Evolutionary conservation across 1,140 invertebrate genomes (phyloP), one percentile per base, ranked within the genome.

Genomic region (Lerema accius): DNA sequence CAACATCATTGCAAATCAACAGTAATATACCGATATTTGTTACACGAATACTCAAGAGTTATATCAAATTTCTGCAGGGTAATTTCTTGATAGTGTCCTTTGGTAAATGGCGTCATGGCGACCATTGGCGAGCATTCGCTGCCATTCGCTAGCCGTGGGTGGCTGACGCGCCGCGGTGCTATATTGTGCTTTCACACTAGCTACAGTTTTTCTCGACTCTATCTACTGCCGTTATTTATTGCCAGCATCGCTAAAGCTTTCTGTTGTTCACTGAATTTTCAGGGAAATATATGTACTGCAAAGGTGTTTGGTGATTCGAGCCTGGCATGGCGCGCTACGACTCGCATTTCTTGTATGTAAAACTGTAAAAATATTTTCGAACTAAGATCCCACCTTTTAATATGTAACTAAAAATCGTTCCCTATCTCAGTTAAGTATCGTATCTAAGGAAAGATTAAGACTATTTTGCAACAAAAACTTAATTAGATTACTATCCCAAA

Each of bases 91-190:
- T 13, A 40, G n/a, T 48, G n/a, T 51, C 49, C 49, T 4, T n/a
- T n/a, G 9, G 19, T 40, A 40, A 9, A 1, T 9, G 4, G 15
- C 9, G 1, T 37, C 11, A n/a, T 55, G 51, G 51, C 48, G 39
- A n/a, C 59, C 28, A 11, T 67, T 40, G 55, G 37, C 58, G 51
- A 32, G 58, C 28, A 43, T 39, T 56, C 23, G 40, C 43, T 56
- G 40, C 23, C 53, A 42, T 19, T 56, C 46, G 14, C 14, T 50
- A 40, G 53, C 26, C 59, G 71, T 65, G 65, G 46, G 48, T 50
- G 63, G 62, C 65, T 69, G 60, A 64, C 67, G 65, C 67, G 43
- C 42, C 70, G 56, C 67, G 62, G 65, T 62, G 64, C 67, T 68
- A 55, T 66, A 67, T 69, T 58, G 48, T 53, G 63, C 61, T 53